These are phyloP conservation scores for Spodoptera exigua DNA, from an alignment of 2,888 invertebrate genomes.

Conservation along the genomic window DNA sequence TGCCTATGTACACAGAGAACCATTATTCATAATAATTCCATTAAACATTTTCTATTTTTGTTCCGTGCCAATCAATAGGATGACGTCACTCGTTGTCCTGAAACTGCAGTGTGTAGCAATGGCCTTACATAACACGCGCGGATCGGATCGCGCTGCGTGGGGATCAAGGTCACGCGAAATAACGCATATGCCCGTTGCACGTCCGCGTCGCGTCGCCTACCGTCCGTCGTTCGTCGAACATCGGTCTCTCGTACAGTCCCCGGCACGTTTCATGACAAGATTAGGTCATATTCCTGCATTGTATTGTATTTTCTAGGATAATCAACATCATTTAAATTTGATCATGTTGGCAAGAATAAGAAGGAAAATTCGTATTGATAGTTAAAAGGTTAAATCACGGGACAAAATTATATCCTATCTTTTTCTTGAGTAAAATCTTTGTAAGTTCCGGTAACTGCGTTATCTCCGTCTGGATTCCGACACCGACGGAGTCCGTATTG, in stretches of 20 bases:
- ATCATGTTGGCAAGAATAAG: no score
- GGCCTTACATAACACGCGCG: slow-evolving; percentile 82
- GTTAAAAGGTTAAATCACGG: no score
- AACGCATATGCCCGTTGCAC: slow-evolving; percentile 71
- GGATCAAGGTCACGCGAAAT: slow-evolving; percentile 85
- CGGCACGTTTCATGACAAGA: no score
- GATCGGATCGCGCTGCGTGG: slow-evolving; percentile 79
- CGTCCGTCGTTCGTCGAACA: no score
- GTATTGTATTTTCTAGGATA: no score
- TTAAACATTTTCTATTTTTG: slow-evolving; percentile 47
- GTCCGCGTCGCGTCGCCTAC: slow-evolving; percentile 28
- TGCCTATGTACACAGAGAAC: slow-evolving; percentile 38
- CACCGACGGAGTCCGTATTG: slow-evolving; percentile 14
- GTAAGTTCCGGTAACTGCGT: slow-evolving; percentile 10
- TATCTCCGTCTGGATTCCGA: slow-evolving; percentile 33
- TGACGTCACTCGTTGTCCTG: slow-evolving; percentile 53
- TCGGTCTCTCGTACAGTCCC: no score
- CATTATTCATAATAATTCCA: slow-evolving; percentile 52
- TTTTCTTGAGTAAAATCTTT: no score
- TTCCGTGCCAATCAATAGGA: slow-evolving; percentile 42
- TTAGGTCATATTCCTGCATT: no score
- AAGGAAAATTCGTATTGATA: no score
- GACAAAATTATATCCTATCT: no score
- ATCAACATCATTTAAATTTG: no score
- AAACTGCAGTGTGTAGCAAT: slow-evolving; percentile 68